Evolutionary conservation across 2,113 vertebrate species (phyloP).

Genomic region (Platycercus adscitus): DNA sequence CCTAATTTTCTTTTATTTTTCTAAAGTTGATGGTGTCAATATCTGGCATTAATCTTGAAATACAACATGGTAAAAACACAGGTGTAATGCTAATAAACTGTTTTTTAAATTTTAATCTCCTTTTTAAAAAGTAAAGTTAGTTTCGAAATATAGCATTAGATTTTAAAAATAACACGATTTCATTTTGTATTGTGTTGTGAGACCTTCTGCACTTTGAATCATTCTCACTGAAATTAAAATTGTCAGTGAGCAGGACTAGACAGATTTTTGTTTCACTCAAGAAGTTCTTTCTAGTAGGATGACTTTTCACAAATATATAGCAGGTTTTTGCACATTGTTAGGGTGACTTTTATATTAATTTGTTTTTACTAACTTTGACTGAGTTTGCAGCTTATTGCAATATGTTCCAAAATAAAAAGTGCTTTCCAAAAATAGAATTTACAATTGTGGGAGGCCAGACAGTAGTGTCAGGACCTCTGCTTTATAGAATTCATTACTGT

Average conservation of each 20-base stretch:
- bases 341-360: neutral
- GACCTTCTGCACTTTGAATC: neutral
- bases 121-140: neutral
- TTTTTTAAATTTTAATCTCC: neutral
- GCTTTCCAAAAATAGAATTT: neutral
- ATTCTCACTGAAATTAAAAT: neutral
- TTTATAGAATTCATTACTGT: slow-evolving; percentile 1
- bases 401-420: neutral
- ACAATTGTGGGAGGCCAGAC: neutral
- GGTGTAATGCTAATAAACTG: neutral
- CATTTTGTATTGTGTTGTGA: neutral
- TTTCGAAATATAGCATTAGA: neutral
- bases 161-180: neutral
- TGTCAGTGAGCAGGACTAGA: neutral
- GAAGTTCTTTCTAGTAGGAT: neutral
- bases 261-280: neutral
- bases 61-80: neutral
- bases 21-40: neutral
- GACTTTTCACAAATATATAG: neutral
- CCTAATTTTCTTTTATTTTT: neutral
- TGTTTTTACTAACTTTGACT: neutral
- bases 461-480: neutral
- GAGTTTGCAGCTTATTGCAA: neutral
- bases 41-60: neutral
- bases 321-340: neutral